phyloP scores from a whole-genome alignment of 2,888 invertebrate species.

The Drosophila kuntzei region DNA sequence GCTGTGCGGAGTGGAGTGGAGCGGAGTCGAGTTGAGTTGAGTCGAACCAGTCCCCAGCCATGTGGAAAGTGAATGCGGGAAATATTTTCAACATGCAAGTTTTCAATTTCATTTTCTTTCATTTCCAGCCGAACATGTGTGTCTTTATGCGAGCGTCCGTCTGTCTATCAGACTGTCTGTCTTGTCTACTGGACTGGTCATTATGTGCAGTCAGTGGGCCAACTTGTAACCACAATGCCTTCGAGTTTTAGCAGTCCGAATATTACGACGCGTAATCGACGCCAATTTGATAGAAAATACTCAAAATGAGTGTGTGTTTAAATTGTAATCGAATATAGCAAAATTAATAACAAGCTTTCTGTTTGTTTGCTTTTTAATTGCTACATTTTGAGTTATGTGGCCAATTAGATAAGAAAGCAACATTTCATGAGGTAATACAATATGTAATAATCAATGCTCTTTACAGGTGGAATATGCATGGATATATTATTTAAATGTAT shows the following conservation, averaged over 20 bases:
- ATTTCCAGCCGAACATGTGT: constrained; percentile 35
- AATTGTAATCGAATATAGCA: constrained; percentile 67
- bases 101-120: constrained; percentile 64
- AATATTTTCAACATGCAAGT: constrained; percentile 72
- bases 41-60: constrained; percentile 60
- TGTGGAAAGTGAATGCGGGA: constrained; percentile 83
- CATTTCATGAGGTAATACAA: constrained; percentile 52
- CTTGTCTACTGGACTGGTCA: constrained; percentile 49
- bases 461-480: neutral
- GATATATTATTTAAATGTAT: neutral
- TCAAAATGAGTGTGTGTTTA: constrained; percentile 49
- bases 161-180: neutral
- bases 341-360: constrained; percentile 66
- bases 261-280: constrained; percentile 73
- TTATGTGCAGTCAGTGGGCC: constrained; percentile 77
- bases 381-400: constrained; percentile 62
- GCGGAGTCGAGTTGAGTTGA: neutral
- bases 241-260: constrained; percentile 47
- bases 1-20: constrained; percentile 13
- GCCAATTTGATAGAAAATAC: constrained; percentile 72
- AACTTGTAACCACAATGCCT: constrained; percentile 57
- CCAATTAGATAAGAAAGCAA: constrained; percentile 63
- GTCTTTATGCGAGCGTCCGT: constrained; percentile 18
- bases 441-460: constrained; percentile 27
- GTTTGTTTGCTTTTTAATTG: constrained; percentile 63